Evolutionary conservation across 1,140 invertebrate species (phyloP), one percentile per base, ranked within the genome.

Genomic region (Zaprionus africanus): DNA sequence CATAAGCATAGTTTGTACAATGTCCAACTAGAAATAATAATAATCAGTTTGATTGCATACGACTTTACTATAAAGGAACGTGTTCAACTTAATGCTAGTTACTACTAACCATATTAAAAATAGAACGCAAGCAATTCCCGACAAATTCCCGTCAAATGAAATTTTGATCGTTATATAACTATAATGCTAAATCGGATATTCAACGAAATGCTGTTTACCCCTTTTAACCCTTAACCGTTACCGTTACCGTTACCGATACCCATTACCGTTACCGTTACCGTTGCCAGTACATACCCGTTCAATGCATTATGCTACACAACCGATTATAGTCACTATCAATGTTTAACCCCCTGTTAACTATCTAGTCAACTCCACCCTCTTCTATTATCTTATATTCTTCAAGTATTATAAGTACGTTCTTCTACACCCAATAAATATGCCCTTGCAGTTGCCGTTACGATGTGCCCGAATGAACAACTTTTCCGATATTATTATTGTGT

Each of bases 251-350:
- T 43, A 43, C 41, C 41, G 41, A 15, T 41, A 41, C 38, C 38
- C 4, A 4, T 41, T 41, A 41, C 38, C 15, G 38, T 41, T 43
- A 43, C 41, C n/a, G 41, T 46, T 46, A 46, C n/a, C 41, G 41
- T 46, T 46, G 22, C 24, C 61, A 46, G 72, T 49, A 61, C 59
- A 22, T 60, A 60, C 56, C 58, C 17, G 41, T 62, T 77, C 56
- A 69, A 69, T 82, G 81, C 77, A 82, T 78, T 73, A 65, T 81
- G 79, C 75, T 24, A 82, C 38, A 71, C 64, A 61, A 64, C 28
- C 22, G 68, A 61, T 24, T 46, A 36, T 74, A 74, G 64, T 53
- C 61, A 83, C 34, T 28, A 62, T 24, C 49, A 36, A 43, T 62
- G 36, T 62, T 75, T 36, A 53, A 57, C 19, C 60, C 51, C 68